Conservation (phyloP, 2,113 vertebrate species). For the Anolis carolinensis region DNA sequence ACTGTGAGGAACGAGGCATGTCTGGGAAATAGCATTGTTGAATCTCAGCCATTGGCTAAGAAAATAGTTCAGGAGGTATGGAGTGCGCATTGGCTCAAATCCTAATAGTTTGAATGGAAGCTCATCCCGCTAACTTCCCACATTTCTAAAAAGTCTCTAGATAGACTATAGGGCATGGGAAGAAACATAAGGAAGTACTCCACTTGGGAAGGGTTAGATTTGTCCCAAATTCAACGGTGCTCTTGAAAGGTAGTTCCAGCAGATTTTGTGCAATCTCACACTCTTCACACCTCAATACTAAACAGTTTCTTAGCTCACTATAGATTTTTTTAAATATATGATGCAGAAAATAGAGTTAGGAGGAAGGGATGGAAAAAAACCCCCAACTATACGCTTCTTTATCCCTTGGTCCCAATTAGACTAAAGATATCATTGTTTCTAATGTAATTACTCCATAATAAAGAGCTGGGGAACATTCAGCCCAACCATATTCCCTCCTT, state of each 20-base stretch:
- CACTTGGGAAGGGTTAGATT: too few relatives aligned
- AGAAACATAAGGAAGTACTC: not conserved
- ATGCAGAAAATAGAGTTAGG: not conserved
- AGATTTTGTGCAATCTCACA: not conserved
- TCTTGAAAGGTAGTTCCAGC: not conserved
- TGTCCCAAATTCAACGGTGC: not conserved
- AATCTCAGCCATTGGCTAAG: not conserved
- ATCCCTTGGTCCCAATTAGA: too few relatives aligned
- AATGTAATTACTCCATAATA: not conserved
- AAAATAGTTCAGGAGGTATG: not conserved
- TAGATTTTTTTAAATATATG: not conserved
- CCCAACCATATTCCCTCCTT: too few relatives aligned
- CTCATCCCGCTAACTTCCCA: too few relatives aligned
- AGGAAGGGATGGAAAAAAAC: not conserved
- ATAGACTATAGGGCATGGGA: not conserved
- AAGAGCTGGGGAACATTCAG: too few relatives aligned
- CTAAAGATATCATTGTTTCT: too few relatives aligned
- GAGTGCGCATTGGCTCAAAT: not conserved
- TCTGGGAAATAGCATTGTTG: not conserved
- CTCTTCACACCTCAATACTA: not conserved
- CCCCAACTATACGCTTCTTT: too few relatives aligned
- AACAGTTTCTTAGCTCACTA: not conserved
- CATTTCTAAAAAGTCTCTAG: too few relatives aligned
- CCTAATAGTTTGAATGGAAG: not conserved
- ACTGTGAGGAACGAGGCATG: not conserved